These are phyloP conservation scores for Cyclargus thomasi DNA, from an alignment of 1,140 invertebrate genomes.

Conservation along the genomic window DNA sequence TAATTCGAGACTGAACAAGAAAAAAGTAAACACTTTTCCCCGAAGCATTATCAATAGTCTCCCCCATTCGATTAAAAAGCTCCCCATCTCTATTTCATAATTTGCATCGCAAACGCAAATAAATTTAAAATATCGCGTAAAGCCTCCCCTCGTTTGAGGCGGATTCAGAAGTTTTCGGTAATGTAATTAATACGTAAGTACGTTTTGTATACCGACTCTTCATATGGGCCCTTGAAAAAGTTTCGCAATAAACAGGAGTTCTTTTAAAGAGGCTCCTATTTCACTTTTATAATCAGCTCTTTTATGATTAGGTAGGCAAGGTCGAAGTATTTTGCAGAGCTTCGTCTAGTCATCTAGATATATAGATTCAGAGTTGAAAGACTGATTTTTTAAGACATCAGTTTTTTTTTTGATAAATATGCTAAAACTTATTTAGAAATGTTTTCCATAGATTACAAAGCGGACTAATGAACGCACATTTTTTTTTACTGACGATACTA, in stretches of 20 bases:
- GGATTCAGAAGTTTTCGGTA: conserved; percentile 24
- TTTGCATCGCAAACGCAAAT: conserved; percentile 70
- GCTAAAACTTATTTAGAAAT: too few relatives aligned
- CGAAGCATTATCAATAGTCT: conserved; percentile 46
- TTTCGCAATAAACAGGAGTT: neutral
- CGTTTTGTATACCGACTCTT: neutral
- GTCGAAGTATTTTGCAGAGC: too few relatives aligned
- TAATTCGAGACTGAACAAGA: conserved; percentile 25
- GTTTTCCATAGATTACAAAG: too few relatives aligned
- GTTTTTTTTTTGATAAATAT: too few relatives aligned
- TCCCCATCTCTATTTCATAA: conserved; percentile 66
- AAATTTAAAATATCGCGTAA: conserved; percentile 72
- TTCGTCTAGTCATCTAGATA: too few relatives aligned
- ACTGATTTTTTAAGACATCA: too few relatives aligned
- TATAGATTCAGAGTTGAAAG: too few relatives aligned
- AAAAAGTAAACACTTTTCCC: conserved; percentile 34
- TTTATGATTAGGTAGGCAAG: neutral
- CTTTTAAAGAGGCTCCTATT: neutral
- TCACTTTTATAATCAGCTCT: neutral
- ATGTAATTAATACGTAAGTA: conserved; percentile 23
- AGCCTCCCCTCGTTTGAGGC: conserved; percentile 49
- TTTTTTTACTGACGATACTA: too few relatives aligned
- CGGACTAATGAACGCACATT: too few relatives aligned
- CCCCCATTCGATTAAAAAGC: conserved; percentile 59
- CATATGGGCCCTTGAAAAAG: neutral